Base-by-base conservation (phyloP, 2,113 vertebrate genomes). In the Otis tarda region DNA sequence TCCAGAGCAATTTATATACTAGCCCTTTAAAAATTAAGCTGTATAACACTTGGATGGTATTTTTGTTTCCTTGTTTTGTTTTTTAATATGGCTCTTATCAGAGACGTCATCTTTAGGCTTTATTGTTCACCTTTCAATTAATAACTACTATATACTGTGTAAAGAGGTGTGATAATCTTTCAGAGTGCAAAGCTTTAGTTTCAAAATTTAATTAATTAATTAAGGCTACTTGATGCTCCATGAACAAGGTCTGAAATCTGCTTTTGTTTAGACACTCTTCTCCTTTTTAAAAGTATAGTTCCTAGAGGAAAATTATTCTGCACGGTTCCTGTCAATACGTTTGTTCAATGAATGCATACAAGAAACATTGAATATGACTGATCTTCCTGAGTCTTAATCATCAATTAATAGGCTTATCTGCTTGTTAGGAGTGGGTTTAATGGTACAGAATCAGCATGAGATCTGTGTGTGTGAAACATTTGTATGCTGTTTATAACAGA, bases 391-490 rank as follows among this genome's bases (percentile, higher is more conserved):
- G 92, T 91, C 93, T 95, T 97, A 97, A 97, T 98, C 96, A 98
- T 97, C 97, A 98, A 98, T 97, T 98, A 98, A 98, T 98, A 97
- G 94, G 94, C 95, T 97, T 97, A 98, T 97, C 96, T 97, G 90
- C 90, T 94, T 95, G 61, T 96, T 92, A 92, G 87, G 77, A 94
- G 64, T 95, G 83, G 65, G 93, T 97, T 98, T 98, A 97, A 95
- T 97, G 82, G 79, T 94, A 94, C 53, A 78, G 96, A 97, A 97
- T 98, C 98, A 98, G 95, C 92, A 97, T 94, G 96, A 98, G 95
- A 98, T 95, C 95, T 95, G 63, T 96, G 83, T 90, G 55, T 96
- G 94, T 94, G 92, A 97, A 97, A 96, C 85, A 97, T 84, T 96
- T 83, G 55, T 68, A 57, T 94, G 83, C 95, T 96, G 94, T 95